phyloP scores from a whole-genome alignment of 2,797 vertebrate genomes.

The Pseudochromis fuscus region DNA sequence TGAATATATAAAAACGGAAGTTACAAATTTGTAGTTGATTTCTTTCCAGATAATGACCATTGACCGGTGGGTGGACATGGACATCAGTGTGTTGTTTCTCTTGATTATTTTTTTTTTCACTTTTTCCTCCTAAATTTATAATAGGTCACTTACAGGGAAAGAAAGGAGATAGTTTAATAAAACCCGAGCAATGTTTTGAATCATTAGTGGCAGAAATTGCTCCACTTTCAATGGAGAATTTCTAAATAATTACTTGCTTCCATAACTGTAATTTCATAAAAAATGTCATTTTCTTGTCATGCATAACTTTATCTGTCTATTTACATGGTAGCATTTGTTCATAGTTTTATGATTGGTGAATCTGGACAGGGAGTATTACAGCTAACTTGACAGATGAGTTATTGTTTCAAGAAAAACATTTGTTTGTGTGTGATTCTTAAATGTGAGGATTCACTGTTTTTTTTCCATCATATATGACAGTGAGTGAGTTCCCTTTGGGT shows the following conservation, averaged over 20 bases:
- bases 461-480: not conserved
- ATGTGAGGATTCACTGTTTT: not conserved
- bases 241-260: not conserved
- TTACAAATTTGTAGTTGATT: not conserved
- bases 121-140: not conserved
- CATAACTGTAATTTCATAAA: not conserved
- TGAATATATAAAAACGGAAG: not conserved
- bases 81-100: not conserved
- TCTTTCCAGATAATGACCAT: not conserved
- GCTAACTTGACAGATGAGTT: not conserved
- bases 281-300: not conserved
- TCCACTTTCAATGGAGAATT: not conserved
- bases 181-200: conserved; percentile 6
- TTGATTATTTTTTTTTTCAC: too few species aligned
- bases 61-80: not conserved
- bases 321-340: not conserved
- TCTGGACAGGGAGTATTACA: not conserved
- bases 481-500: not conserved
- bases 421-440: not conserved
- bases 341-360: not conserved
- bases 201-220: not conserved
- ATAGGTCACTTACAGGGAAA: not conserved
- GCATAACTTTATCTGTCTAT: not conserved
- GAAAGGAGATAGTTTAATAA: not conserved
- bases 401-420: not conserved